Base-by-base conservation (phyloP, 2,888 invertebrate species). In the Mystacides longicornis region DNA sequence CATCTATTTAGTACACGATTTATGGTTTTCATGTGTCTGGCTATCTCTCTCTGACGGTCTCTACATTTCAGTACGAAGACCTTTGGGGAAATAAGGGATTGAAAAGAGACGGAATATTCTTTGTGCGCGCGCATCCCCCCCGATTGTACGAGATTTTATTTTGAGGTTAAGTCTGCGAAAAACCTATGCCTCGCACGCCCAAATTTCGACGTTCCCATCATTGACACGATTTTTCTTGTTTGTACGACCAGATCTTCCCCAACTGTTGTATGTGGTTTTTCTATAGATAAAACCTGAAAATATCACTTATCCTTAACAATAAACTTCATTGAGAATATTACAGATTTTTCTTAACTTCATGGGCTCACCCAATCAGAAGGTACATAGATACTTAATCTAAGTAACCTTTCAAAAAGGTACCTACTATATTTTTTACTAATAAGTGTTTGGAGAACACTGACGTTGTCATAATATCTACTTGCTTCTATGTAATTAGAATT, bases 71-170 rank as follows among this genome's bases (percentile, higher is more conserved):
- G 51, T 37, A 42, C 47, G 22, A 37, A 50, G 33, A 19, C 49
- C 23, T 49, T 45, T 23, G 19, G 46, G 46, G 19, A 23, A 37
- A 52, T 22, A 11, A 22, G 48, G n/a, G 27, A 49, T 22, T 20
- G 52, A 55, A 49, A 23, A 48, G 42, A 49, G 37, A 52, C 49
- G 50, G 49, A 42, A 53, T 37, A 49, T 20, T 46, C 27, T 11
- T n/a, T 20, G 0, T 53, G 56, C 56, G 56, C 53, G 56, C 56
- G 56, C 56, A 56, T 11, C 33, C 49, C 45, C 46, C 49, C 52
- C 45, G 56, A 56, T 46, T 52, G 49, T 16, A n/a, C n/a, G n/a
- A n/a, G n/a, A n/a, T n/a, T n/a, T n/a, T n/a, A 45, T 51, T 50
- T 56, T 56, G 56, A 56, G 56, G 56, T 56, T 56, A 56, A 48